Percentiles rank a stretch among this genome's conserved stretches.
Conservation (phyloP, 2,888 invertebrate species). For the Leptinotarsa rubiginosa region DNA sequence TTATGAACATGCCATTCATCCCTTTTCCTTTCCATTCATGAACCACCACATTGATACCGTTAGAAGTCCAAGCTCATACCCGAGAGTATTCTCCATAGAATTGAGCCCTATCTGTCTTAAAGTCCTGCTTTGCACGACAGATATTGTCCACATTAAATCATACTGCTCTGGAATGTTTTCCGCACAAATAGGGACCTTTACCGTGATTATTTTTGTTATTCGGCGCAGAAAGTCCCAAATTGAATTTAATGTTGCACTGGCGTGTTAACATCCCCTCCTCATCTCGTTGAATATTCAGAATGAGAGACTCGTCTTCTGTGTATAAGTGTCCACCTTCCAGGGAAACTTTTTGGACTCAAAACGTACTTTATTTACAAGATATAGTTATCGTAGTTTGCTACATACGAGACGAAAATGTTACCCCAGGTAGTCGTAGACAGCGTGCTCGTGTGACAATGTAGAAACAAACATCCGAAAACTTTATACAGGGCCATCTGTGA, state of each 20-base stretch:
- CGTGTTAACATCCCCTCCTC: neutral
- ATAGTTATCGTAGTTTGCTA: neutral
- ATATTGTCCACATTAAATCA: conserved; percentile 44
- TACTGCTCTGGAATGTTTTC: conserved; percentile 32
- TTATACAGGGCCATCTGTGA: neutral
- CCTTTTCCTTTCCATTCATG: conserved; percentile 16
- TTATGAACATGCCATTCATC: conserved; percentile 12
- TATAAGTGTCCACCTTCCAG: neutral
- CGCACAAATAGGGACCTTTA: conserved; percentile 14
- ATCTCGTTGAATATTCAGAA: conserved; percentile 19
- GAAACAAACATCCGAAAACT: neutral
- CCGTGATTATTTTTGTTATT: conserved; percentile 23
- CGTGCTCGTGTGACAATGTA: neutral
- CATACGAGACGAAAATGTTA: conserved; percentile 25
- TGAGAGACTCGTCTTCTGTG: neutral
- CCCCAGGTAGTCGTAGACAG: neutral
- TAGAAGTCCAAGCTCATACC: conserved; percentile 5
- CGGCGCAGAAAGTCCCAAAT: conserved; percentile 12
- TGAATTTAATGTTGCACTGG: conserved; percentile 21
- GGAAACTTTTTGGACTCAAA: neutral
- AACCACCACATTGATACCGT: conserved; percentile 24
- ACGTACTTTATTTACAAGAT: neutral
- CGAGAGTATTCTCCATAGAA: conserved; percentile 22
- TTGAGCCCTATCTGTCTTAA: conserved; percentile 31
- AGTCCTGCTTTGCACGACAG: conserved; percentile 28